These are phyloP conservation scores for Alca torda DNA, from an alignment of 2,797 vertebrate species.

Conservation along the genomic window DNA sequence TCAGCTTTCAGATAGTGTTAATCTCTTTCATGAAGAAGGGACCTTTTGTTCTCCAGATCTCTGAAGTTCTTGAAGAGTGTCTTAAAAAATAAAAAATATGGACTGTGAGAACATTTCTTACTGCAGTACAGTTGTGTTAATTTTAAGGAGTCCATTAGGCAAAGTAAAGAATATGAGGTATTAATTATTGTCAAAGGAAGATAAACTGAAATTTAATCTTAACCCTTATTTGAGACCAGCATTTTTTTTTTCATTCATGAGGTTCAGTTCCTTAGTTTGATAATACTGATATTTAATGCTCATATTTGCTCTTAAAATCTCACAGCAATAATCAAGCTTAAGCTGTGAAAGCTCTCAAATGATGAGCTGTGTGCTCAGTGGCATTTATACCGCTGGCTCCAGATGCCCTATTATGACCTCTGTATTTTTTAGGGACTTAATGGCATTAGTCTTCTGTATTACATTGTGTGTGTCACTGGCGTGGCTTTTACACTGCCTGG, in stretches of 20 bases:
- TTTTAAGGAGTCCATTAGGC: not conserved
- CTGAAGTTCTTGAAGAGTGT: not conserved
- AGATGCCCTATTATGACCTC: not conserved
- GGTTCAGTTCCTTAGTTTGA: not conserved
- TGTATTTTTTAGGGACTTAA: not conserved
- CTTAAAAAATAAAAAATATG: not conserved
- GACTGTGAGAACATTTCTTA: not conserved
- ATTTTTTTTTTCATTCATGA: not conserved
- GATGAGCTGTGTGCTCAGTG: not conserved
- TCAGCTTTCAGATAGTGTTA: not conserved
- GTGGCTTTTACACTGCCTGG: not conserved
- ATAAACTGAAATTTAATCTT: not conserved
- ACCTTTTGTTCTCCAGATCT: not conserved
- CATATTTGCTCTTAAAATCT: not conserved
- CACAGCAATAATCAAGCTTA: not conserved
- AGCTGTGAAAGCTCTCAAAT: not conserved
- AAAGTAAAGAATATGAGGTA: not conserved
- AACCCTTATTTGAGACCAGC: too few relatives aligned
- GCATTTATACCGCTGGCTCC: not conserved
- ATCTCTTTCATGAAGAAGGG: not conserved
- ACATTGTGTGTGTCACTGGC: not conserved
- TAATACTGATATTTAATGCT: not conserved
- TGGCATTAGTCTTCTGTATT: rapidly evolving
- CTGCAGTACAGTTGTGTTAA: not conserved
- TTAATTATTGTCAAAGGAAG: not conserved